Evolutionary conservation across 37 sponge, comb jelly and placozoan species (phyloP).

Genomic region (Haliclona indistincta): DNA sequence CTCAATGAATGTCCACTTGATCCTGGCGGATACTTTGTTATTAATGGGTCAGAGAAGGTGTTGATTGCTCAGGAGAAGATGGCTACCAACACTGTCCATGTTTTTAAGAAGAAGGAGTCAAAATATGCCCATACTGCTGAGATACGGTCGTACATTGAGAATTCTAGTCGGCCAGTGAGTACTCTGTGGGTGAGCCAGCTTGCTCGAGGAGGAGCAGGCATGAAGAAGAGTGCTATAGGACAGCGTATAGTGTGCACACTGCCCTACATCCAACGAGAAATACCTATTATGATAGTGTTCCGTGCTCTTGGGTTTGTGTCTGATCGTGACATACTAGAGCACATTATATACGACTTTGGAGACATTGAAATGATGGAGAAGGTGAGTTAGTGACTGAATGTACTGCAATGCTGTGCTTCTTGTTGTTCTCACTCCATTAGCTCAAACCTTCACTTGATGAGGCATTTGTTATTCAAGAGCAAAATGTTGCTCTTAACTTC

Average conservation of each 20-base stretch:
- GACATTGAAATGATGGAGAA: constrained; percentile 99
- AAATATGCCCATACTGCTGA: constrained; percentile 98
- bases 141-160: constrained; percentile 98
- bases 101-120: constrained; percentile 98
- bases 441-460: constrained; percentile 99
- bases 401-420: not conserved
- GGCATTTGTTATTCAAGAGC: constrained; percentile 99
- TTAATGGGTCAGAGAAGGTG: constrained; percentile 99
- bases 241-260: constrained; percentile 94
- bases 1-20: constrained; percentile 99
- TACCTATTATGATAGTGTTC: constrained; percentile 99
- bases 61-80: constrained; percentile 99
- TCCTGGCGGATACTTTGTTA: constrained; percentile 98
- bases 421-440: constrained; percentile 20
- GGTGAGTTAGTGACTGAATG: constrained; percentile 34
- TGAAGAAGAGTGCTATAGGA: constrained; percentile 90
- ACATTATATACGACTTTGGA: constrained; percentile 99
- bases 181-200: constrained; percentile 98
- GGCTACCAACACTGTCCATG: constrained; percentile 99
- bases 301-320: constrained; percentile 99
- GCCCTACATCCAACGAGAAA: constrained; percentile 97
- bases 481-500: constrained; percentile 97
- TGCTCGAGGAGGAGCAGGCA: constrained; percentile 86
- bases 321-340: constrained; percentile 98
- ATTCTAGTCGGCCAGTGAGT: constrained; percentile 98